phyloP scores from a whole-genome alignment of 53 echinoderm and acorn worm genomes.

The Zoroaster sp. region DNA sequence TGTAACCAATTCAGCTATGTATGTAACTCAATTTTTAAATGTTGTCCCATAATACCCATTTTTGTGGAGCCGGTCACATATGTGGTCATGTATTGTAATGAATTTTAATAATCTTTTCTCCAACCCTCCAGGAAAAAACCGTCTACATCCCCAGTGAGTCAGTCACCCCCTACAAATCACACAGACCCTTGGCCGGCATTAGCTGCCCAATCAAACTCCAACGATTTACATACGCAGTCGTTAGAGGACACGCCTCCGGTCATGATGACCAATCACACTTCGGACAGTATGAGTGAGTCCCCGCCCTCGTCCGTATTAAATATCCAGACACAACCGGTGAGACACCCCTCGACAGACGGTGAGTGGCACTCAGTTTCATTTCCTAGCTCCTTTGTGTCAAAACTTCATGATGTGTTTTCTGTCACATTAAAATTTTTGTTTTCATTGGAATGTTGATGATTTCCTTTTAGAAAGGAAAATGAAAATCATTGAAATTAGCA shows the following conservation, averaged over 20 bases:
- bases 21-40: no score
- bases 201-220: not conserved
- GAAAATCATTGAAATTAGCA: no score
- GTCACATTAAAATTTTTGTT: no score
- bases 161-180: conserved; percentile 8
- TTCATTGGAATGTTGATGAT: no score
- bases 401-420: no score
- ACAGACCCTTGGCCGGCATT: conserved; percentile 20
- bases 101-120: not conserved
- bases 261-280: conserved; percentile 1
- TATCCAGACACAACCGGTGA: not conserved
- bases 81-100: not conserved
- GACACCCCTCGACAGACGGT: conserved; percentile 35
- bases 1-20: no score
- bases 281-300: not conserved
- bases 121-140: conserved; percentile 73
- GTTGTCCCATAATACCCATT: no score
- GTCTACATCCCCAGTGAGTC: conserved; percentile 73
- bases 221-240: not conserved
- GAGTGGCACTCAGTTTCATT: not conserved
- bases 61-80: no score
- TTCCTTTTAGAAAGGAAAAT: no score
- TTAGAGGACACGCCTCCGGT: not conserved
- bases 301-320: not conserved
- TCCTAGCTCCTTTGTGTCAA: not conserved